These are phyloP conservation scores for Sinodicranocentrus sp. DNA, from an alignment of 2,888 invertebrate genomes.

Conservation along the genomic window DNA sequence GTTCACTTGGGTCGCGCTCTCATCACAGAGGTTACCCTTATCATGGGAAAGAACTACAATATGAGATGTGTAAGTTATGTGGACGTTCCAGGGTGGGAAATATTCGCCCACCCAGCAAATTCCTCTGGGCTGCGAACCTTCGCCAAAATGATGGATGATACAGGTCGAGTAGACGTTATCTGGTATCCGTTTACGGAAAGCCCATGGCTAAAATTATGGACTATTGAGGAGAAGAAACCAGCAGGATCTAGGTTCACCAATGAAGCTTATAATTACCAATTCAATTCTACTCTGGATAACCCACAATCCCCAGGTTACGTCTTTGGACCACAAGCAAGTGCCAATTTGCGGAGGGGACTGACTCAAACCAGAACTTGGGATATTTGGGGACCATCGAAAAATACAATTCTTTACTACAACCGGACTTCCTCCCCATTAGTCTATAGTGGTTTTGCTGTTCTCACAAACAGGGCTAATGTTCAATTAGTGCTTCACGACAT, in stretches of 20 bases:
- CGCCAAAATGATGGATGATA: background rate
- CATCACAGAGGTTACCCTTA: slow-evolving; percentile 32
- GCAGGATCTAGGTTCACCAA: background rate
- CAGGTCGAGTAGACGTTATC: slow-evolving; percentile 51
- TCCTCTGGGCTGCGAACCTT: slow-evolving; percentile 7
- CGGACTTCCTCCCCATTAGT: slow-evolving; percentile 8
- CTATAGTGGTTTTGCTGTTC: slow-evolving; percentile 37
- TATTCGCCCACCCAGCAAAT: slow-evolving; percentile 34
- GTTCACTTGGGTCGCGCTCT: slow-evolving; percentile 48
- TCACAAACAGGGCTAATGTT: slow-evolving; percentile 49
- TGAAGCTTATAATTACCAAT: slow-evolving; percentile 58
- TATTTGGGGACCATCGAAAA: slow-evolving; percentile 68
- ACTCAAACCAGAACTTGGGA: slow-evolving; percentile 30
- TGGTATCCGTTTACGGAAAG: slow-evolving; percentile 55
- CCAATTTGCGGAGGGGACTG: slow-evolving; percentile 22
- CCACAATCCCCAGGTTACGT: slow-evolving; percentile 27
- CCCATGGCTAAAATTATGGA: slow-evolving; percentile 66
- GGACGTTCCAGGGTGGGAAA: slow-evolving; percentile 42
- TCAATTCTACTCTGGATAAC: background rate
- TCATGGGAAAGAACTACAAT: slow-evolving; percentile 45
- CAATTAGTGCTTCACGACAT: slow-evolving; percentile 52
- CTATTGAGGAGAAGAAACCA: slow-evolving; percentile 25
- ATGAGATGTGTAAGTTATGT: slow-evolving; percentile 21
- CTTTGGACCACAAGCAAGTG: slow-evolving; percentile 16
- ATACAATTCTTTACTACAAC: slow-evolving; percentile 51